These are phyloP conservation scores for Gerris lacustris DNA, from an alignment of 2,888 invertebrate species.

Conservation along the genomic window DNA sequence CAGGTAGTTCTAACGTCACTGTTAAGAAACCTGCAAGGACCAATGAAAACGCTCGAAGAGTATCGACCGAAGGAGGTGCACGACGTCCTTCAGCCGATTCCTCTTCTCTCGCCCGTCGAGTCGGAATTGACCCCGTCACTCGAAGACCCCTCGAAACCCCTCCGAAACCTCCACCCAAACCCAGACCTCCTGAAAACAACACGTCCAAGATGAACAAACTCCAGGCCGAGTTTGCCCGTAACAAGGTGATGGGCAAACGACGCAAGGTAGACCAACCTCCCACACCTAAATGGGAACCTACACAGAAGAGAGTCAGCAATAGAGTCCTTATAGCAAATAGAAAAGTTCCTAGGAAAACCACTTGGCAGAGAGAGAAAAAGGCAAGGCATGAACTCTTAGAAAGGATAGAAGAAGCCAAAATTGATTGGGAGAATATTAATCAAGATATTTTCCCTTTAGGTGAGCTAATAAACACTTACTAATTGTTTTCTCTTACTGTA, in stretches of 20 bases:
- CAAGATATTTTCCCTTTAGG: conserved; percentile 36
- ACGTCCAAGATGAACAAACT: conserved; percentile 27
- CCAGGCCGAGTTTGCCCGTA: conserved; percentile 27
- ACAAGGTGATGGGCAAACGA: conserved; percentile 26
- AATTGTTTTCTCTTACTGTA: not conserved
- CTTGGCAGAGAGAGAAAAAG: conserved; percentile 31
- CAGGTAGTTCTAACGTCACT: conserved; percentile 15
- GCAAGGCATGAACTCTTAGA: conserved; percentile 44
- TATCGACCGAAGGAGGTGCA: not conserved
- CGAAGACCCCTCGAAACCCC: not conserved
- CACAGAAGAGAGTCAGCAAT: conserved; percentile 19
- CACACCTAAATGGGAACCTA: conserved; percentile 13
- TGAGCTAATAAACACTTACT: conserved; percentile 23
- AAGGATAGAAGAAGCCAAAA: conserved; percentile 42
- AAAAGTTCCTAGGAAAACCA: conserved; percentile 27
- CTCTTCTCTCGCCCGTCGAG: not conserved
- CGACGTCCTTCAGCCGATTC: not conserved
- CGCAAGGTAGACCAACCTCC: conserved; percentile 24
- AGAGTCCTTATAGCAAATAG: conserved; percentile 29
- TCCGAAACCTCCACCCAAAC: conserved; percentile 6
- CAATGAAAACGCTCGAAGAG: not conserved
- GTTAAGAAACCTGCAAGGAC: not conserved
- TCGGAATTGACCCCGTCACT: not conserved
- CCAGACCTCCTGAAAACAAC: conserved; percentile 9
- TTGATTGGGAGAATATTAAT: conserved; percentile 29